These are phyloP conservation scores for Nestor notabilis DNA, from an alignment of 2,113 vertebrate genomes.

Conservation along the genomic window DNA sequence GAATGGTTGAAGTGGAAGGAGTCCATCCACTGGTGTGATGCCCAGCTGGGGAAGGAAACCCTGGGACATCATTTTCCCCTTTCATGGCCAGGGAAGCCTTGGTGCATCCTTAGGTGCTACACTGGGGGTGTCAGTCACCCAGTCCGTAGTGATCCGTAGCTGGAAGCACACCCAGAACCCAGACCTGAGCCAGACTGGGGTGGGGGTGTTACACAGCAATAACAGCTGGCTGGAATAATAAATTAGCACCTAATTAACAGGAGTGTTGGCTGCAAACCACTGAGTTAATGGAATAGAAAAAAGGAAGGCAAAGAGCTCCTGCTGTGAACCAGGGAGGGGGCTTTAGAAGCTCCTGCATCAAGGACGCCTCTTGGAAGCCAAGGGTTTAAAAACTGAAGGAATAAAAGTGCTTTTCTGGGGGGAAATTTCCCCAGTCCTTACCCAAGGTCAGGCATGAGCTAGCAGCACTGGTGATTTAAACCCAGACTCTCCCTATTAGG, in stretches of 20 bases:
- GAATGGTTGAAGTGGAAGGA: neutral
- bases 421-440: neutral
- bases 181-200: neutral
- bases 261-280: neutral
- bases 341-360: neutral
- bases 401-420: neutral
- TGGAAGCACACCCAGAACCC: neutral
- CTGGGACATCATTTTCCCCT: neutral
- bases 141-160: neutral
- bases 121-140: neutral
- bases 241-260: slow-evolving; percentile 56
- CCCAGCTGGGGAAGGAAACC: neutral
- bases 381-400: neutral
- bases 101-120: neutral
- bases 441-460: neutral
- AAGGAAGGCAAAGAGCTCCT: neutral
- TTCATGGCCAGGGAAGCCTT: neutral
- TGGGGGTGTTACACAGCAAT: neutral
- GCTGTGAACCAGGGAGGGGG: neutral
- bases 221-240: slow-evolving; percentile 22
- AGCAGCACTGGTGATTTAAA: neutral
- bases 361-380: neutral
- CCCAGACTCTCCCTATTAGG: neutral
- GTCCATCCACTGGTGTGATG: rapidly evolving
- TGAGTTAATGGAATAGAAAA: neutral